These are phyloP conservation scores for Papilio glaucus DNA, from an alignment of 1,140 invertebrate species.

Conservation along the genomic window DNA sequence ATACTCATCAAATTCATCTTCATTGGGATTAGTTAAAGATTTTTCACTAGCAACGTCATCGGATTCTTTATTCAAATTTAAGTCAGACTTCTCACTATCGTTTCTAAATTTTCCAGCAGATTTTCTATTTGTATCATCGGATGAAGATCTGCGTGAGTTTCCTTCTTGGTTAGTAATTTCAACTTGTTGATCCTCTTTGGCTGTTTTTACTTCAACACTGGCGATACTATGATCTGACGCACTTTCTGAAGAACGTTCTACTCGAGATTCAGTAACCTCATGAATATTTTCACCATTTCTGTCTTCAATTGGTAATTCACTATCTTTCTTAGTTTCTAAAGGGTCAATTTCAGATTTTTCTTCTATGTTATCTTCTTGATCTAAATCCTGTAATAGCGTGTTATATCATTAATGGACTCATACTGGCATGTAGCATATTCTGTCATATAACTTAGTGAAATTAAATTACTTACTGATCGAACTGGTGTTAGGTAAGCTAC, in stretches of 20 bases:
- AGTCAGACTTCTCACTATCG: background rate
- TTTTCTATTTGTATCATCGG: background rate
- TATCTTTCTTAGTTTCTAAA: constrained; percentile 7
- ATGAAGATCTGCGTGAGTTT: background rate
- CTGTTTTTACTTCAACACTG: constrained; percentile 11
- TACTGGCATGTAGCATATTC: too few species aligned
- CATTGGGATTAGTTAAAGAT: background rate
- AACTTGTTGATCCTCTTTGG: background rate
- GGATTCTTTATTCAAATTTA: background rate
- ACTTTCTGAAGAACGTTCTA: background rate
- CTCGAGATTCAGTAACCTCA: background rate
- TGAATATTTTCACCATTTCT: background rate
- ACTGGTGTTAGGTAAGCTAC: constrained; percentile 1
- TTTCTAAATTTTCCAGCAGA: background rate
- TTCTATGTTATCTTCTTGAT: constrained; percentile 17
- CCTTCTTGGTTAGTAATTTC: background rate
- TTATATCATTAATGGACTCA: background rate
- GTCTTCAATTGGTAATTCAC: background rate
- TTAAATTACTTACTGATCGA: constrained; percentile 1
- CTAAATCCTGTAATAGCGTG: constrained; percentile 1
- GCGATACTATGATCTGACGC: background rate
- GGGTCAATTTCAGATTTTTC: background rate
- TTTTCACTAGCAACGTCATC: constrained; percentile 7
- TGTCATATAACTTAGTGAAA: too few species aligned
- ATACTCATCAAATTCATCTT: constrained; percentile 10